Percentiles rank a stretch among this genome's conserved stretches.
These are phyloP conservation scores for Drosophila peninsularis DNA, from an alignment of 2,888 invertebrate genomes.

Conservation along the genomic window DNA sequence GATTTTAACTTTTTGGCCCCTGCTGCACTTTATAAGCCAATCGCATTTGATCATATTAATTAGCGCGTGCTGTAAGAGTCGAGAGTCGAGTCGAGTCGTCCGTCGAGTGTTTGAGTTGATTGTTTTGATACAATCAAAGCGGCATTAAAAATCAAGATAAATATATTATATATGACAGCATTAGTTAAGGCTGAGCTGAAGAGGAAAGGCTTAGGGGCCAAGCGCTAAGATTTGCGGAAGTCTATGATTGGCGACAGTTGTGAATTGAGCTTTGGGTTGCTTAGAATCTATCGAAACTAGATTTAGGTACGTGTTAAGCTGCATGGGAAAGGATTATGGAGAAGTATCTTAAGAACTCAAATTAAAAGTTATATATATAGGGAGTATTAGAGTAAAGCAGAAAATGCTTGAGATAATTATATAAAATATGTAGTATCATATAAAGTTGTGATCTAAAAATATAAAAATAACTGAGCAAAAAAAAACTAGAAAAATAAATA, in stretches of 20 bases:
- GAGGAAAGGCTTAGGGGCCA: constrained; percentile 38
- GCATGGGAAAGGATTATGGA: constrained; percentile 33
- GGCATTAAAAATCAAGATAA: constrained; percentile 10
- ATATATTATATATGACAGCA: not conserved
- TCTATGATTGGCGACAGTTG: not conserved
- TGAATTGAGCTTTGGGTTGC: not conserved
- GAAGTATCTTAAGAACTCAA: not conserved
- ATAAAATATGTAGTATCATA: no score
- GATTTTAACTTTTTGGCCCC: constrained; percentile 53
- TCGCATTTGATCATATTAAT: constrained; percentile 60
- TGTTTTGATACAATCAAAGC: constrained; percentile 15
- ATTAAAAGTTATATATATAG: not conserved
- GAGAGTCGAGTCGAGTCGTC: constrained; percentile 2
- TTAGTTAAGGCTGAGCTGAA: constrained; percentile 15
- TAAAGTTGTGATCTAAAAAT: no score
- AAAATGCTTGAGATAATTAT: not conserved
- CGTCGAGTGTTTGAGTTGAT: constrained; percentile 25
- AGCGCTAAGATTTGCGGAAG: not conserved
- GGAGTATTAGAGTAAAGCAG: not conserved
- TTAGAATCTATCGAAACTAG: not conserved
- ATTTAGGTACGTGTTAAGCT: constrained; percentile 2
- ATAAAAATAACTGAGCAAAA: no score
- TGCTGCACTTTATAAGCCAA: constrained; percentile 36
- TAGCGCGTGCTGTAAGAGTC: constrained; percentile 44
- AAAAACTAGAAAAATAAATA: no score